Conservation (phyloP, 2,888 invertebrate species). For the Phortica magna region DNA sequence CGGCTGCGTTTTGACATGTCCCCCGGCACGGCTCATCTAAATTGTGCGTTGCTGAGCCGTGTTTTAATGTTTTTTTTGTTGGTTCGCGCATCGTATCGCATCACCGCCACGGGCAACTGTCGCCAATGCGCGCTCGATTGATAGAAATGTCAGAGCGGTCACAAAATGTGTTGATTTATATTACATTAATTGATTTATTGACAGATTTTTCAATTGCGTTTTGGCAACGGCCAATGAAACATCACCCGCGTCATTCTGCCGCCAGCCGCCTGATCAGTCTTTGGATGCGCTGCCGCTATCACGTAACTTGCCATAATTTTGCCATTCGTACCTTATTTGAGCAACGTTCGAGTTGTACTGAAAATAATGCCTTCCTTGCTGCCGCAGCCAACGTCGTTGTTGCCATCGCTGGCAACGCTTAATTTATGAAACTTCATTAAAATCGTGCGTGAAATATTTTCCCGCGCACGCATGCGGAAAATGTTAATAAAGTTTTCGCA, state of each 20-base stretch:
- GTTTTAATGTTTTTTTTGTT: not conserved
- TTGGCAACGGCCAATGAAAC: not conserved
- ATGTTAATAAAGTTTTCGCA: constrained; percentile 66
- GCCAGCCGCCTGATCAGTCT: constrained; percentile 44
- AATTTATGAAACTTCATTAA: constrained; percentile 70
- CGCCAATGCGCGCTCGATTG: constrained; percentile 19
- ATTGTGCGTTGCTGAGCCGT: not conserved
- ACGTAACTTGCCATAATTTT: constrained; percentile 46
- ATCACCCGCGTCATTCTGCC: not conserved
- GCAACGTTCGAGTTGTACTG: constrained; percentile 61
- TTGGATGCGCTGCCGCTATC: constrained; percentile 59
- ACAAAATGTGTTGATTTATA: constrained; percentile 56
- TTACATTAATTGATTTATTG: constrained; percentile 68
- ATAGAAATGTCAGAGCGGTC: constrained; percentile 54
- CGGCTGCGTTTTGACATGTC: constrained; percentile 10
- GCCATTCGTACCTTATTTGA: constrained; percentile 62
- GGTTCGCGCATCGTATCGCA: not conserved
- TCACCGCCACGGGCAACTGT: not conserved
- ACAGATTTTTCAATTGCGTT: constrained; percentile 59
- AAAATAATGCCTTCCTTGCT: not conserved
- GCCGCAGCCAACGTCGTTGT: not conserved
- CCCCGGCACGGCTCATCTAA: not conserved
- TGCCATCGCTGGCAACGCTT: constrained; percentile 43
- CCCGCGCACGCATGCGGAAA: constrained; percentile 64
- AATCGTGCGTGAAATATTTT: constrained; percentile 55